phyloP scores from a whole-genome alignment of 2,113 vertebrate genomes.

The Raja brachyura region DNA sequence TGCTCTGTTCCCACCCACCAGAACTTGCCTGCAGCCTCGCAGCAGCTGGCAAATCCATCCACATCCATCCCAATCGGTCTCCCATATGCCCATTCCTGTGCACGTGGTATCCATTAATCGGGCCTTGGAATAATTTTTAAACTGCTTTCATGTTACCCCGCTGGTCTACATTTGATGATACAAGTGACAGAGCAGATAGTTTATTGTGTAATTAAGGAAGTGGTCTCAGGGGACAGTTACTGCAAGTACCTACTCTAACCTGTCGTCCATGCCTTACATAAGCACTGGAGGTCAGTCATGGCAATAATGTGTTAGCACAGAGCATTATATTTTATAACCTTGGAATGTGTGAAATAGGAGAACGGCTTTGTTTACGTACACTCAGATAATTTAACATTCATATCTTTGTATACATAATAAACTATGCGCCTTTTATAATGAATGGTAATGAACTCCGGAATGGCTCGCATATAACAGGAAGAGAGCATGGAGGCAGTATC shows the following conservation, averaged over 20 bases:
- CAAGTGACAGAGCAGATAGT: background rate
- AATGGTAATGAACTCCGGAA: background rate
- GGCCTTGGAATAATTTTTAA: background rate
- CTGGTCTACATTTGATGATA: conserved; percentile 10
- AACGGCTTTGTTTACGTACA: background rate
- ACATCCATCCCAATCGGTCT: too few species aligned
- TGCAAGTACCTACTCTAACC: background rate
- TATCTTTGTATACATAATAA: background rate
- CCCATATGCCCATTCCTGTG: too few species aligned
- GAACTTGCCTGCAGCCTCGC: too few species aligned
- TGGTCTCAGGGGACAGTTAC: background rate
- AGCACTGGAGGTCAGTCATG: background rate
- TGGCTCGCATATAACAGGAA: background rate
- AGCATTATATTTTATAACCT: background rate
- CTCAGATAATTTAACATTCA: background rate
- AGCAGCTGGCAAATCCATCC: too few species aligned
- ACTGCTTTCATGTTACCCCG: background rate
- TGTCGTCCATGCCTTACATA: background rate
- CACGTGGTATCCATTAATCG: too few species aligned
- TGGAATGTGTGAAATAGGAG: background rate
- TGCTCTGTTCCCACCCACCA: too few species aligned
- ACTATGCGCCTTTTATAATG: background rate
- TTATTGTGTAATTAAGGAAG: conserved; percentile 13
- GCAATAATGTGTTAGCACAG: background rate
- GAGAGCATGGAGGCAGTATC: background rate